Conservation (phyloP, 2,888 invertebrate genomes). For the Rotaria socialis region DNA sequence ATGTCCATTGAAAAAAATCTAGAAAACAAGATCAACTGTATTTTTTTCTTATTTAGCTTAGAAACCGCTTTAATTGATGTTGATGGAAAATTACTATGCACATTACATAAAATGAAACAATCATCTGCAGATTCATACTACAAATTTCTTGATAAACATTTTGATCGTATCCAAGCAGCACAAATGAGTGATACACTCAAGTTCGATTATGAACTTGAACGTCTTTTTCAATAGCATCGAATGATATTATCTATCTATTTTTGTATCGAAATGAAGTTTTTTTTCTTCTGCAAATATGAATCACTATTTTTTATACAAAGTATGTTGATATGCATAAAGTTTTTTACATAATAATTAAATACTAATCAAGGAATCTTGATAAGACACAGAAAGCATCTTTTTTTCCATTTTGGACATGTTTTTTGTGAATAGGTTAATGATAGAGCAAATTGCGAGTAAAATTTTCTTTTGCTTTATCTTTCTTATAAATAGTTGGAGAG, state of each 20-base stretch:
- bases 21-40: not conserved
- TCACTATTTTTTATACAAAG: too few relatives aligned
- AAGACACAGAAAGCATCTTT: too few relatives aligned
- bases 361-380: too few relatives aligned
- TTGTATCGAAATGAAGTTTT: too few relatives aligned
- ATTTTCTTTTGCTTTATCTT: too few relatives aligned
- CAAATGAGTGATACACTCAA: constrained; percentile 14
- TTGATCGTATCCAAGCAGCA: not conserved
- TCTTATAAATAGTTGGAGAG: too few relatives aligned
- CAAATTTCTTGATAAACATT: not conserved
- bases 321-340: too few relatives aligned
- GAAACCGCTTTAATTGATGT: not conserved
- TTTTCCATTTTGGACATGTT: too few relatives aligned
- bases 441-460: too few relatives aligned
- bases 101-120: constrained; percentile 19
- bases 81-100: not conserved
- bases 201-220: constrained; percentile 27
- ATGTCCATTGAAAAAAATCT: not conserved
- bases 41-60: not conserved
- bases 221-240: not conserved
- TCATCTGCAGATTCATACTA: not conserved
- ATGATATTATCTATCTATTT: not conserved
- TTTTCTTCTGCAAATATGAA: too few relatives aligned
- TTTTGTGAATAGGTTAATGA: too few relatives aligned
- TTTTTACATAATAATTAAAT: too few relatives aligned